Evolutionary conservation across 1,140 invertebrate species (phyloP).

Genomic region (Drosophila novamexicana): DNA sequence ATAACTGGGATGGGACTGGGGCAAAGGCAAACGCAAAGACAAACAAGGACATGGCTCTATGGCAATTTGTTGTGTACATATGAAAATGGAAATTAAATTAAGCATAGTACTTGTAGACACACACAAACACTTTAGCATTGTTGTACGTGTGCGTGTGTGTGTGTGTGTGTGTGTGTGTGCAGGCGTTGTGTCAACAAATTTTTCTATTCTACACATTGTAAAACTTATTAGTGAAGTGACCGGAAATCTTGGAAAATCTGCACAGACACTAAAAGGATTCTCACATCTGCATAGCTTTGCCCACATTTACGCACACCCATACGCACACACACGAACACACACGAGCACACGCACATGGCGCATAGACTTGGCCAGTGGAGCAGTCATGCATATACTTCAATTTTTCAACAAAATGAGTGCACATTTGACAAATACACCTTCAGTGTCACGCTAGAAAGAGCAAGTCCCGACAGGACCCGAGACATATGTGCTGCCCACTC

Average conservation of each 20-base stretch:
- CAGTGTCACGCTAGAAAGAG: slow-evolving; percentile 43
- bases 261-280: slow-evolving; percentile 64
- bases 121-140: slow-evolving; percentile 40
- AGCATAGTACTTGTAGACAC: slow-evolving; percentile 35
- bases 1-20: neutral
- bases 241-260: slow-evolving; percentile 77
- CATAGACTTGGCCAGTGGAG: slow-evolving; percentile 49
- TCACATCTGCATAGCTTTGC: slow-evolving; percentile 30
- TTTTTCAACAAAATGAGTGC: slow-evolving; percentile 81
- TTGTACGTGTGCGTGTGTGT: slow-evolving; percentile 12
- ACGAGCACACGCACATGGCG: neutral
- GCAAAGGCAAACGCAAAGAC: slow-evolving; percentile 44
- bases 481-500: slow-evolving; percentile 58
- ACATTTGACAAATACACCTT: slow-evolving; percentile 79
- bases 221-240: slow-evolving; percentile 82
- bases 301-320: slow-evolving; percentile 19
- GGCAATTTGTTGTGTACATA: slow-evolving; percentile 47
- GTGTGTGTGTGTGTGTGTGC: slow-evolving; percentile 13
- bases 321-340: slow-evolving; percentile 7
- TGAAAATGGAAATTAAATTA: slow-evolving; percentile 76
- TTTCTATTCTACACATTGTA: slow-evolving; percentile 66
- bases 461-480: slow-evolving; percentile 42
- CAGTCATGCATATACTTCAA: slow-evolving; percentile 81
- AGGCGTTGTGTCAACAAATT: slow-evolving; percentile 66
- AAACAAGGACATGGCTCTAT: slow-evolving; percentile 62